Base-by-base conservation (phyloP, 2,113 vertebrate genomes). In the Varanus salvator region DNA sequence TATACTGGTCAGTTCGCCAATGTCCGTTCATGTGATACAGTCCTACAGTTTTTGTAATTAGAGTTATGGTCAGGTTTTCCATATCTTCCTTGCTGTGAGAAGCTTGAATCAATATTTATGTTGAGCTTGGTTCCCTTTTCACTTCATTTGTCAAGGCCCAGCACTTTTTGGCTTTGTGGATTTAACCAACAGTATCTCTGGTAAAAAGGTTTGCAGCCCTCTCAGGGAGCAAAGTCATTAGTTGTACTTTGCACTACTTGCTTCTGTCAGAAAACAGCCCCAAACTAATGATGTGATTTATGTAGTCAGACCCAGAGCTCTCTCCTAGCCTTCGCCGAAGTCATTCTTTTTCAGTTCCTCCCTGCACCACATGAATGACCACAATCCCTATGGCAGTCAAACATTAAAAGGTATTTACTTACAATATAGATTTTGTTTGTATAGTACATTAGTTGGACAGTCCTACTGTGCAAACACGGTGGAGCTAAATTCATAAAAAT, bases 261-360 rank as follows among this genome's bases (percentile, higher is more conserved):
- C 86, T n/a, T 87, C 81, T 90, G 90, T 91, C 91, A 93, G 93
- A 94, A 92, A 44, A 9, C 27, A 86, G 8, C 92, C 86, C 92
- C 90, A 92, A 86, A 92, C n/a, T 92, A 92, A 89, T 89, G 88
- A 50, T 89, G 27, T 90, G 91, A 96, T 95, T 96, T 92, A 91
- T 88, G 74, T 81, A 92, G 52, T 87, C 0, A 86, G 34, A 1
- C 19, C 87, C 57, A 27, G 21, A 21, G 84, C 54, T 91, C 34
- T 71, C 48, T 91, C 90, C 7, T 77, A 89, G 60, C 71, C 74
- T 93, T 84, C 87, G 90, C 90, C 92, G 76, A 60, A 44, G 80
- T 92, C 89, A 54, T 81, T 93, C 74, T 80, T 85, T 86, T 80
- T 52, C 64, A 91, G 29, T 0, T 1, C 3, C 8, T 71, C 78